Base-by-base conservation (phyloP, 2,113 vertebrate species). In the Athene cunicularia region DNA sequence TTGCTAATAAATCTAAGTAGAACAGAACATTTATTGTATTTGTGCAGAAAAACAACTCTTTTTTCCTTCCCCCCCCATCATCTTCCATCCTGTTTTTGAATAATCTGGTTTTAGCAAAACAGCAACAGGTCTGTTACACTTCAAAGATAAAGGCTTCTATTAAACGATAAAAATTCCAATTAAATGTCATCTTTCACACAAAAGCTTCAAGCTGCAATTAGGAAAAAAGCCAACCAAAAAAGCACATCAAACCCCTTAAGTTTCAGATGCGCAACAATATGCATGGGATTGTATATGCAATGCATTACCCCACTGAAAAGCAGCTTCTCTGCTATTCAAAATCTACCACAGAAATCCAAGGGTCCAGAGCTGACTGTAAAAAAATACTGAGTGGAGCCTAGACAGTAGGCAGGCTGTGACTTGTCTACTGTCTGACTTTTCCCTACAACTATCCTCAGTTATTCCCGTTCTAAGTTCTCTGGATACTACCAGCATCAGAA, bases 241-340 rank as follows among this genome's bases (percentile, higher is more conserved):
- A 35, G 4, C 0, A 0, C 0, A 1, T 67, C 7, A 82, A 88
- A 75, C 37, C 60, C 52, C 56, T 58, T 56, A 68, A 5, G 64
- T 62, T 70, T 81, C 45, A 90, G 30, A 73, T 23, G 35, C 37
- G 56, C 30, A 66, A 56, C 59, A 66, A 23, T 10, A 33, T 2
- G 12, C 21, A 28, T 8, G 17, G 16, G 43, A 45, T 45, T 45
- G 43, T 8, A 45, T 45, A 45, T 45, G 43, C 43, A 45, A 45
- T 45, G 6, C 15, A 72, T 55, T 33, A 74, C 12, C 22, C 5
- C 23, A n/a, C 0, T 50, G 23, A 63, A 30, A 5, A 76, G 64
- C 43, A 91, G 20, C n/a, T 59, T 80, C 45, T 90, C 63, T 60
- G 9, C n/a, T 49, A 6, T 27, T 75, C 28, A 63, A 43, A 62